A percentile compares a stretch with the other conserved stretches of the same genome.
Conservation (phyloP, 2,888 invertebrate genomes). For the Chymomyza amoena region DNA sequence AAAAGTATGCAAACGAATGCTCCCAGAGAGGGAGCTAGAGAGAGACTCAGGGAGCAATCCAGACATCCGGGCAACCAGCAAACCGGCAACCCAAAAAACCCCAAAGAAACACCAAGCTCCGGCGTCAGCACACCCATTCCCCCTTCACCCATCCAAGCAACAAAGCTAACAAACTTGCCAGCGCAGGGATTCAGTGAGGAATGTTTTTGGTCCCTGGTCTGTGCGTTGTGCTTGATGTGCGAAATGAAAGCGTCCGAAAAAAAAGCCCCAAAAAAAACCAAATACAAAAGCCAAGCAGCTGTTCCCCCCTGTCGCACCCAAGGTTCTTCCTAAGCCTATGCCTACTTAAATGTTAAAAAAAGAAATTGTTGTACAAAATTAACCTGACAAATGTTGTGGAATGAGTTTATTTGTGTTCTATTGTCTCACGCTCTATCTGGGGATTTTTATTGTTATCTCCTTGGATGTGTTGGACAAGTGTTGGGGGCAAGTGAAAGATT, state of each 20-base stretch:
- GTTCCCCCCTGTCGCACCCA: not conserved
- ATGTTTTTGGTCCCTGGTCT: not conserved
- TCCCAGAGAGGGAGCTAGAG: not conserved
- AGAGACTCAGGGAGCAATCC: not conserved
- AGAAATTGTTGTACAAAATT: slow-evolving; percentile 41
- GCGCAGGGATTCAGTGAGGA: not conserved
- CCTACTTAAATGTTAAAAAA: slow-evolving; percentile 32
- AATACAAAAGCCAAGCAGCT: slow-evolving; percentile 18
- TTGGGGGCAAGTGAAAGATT: not conserved
- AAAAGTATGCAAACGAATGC: not conserved
- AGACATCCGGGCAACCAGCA: not conserved
- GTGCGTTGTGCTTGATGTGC: slow-evolving; percentile 9
- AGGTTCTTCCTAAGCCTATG: slow-evolving; percentile 2
- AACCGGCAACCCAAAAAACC: not conserved
- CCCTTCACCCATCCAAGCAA: not conserved
- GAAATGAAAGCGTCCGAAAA: slow-evolving; percentile 26
- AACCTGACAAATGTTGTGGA: slow-evolving; percentile 39
- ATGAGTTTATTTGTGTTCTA: slow-evolving; percentile 7
- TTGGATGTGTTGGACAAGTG: not conserved
- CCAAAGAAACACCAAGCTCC: not conserved
- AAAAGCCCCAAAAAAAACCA: not conserved
- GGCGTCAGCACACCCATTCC: too few relatives aligned
- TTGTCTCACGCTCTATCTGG: not conserved
- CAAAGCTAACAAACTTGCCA: not conserved
- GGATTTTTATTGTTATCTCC: too few relatives aligned